phyloP scores from a whole-genome alignment of 2,113 vertebrate genomes.

The Arvicanthis niloticus region DNA sequence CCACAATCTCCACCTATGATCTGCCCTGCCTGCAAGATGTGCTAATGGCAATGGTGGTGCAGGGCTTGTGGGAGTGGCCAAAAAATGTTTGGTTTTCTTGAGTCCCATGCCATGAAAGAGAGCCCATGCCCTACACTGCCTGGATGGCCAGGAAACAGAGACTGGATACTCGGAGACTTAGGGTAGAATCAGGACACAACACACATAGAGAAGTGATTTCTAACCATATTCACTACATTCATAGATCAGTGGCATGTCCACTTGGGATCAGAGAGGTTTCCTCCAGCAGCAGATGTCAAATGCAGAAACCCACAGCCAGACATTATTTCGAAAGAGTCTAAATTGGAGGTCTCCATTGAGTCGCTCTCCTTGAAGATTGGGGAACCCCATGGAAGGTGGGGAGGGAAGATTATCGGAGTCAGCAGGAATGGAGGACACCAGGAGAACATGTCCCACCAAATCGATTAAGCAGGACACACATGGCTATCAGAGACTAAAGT shows the following conservation, averaged over 20 bases:
- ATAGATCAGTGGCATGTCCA: not conserved
- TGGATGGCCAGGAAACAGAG: not conserved
- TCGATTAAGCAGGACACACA: not conserved
- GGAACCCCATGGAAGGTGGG: not conserved
- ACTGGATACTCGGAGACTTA: not conserved
- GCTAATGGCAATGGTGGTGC: not conserved
- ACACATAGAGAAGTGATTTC: not conserved
- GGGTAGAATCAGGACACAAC: not conserved
- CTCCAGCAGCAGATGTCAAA: not conserved
- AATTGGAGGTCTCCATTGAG: not conserved
- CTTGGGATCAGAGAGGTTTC: not conserved
- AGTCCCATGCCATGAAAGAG: not conserved
- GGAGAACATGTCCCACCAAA: not conserved
- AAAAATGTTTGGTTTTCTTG: not conserved
- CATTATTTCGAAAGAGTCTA: not conserved
- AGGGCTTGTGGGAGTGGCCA: not conserved
- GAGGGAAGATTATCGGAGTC: not conserved
- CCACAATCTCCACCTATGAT: not conserved
- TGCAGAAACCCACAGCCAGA: not conserved
- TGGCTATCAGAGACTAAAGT: not conserved
- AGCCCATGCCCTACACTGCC: not conserved
- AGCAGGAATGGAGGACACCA: not conserved
- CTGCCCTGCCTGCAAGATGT: not conserved
- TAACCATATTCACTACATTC: not conserved
- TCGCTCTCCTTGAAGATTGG: not conserved